Base-by-base conservation (phyloP, 2,113 vertebrate species). In the Tetraodon nigroviridis region DNA sequence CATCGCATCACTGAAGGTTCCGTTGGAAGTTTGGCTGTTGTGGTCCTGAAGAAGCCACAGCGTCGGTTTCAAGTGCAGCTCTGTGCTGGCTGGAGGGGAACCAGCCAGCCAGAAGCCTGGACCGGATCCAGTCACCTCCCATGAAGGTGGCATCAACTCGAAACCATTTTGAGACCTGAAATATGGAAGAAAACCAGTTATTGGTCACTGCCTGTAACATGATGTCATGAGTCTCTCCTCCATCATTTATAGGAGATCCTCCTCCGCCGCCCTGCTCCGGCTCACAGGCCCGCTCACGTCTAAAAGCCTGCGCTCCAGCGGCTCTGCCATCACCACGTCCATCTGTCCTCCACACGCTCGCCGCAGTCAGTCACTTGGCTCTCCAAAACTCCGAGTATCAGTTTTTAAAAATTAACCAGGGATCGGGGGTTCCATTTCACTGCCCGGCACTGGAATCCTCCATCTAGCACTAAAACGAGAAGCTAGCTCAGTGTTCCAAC, bases 401-500 rank as follows among this genome's bases (percentile, higher is more conserved):
- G 84, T 91, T 91, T 83, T 91, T 77, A 91, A 67, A 80, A 85
- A 90, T 91, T 84, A 92, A 90, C 90, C 77, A 88, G 90, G 90
- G 90, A 93, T 88, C 82, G 46, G 64, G 87, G 89, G 90, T 91
- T 94, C 88, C 86, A 84, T 95, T 93, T 90, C 92, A 94, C 32
- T 55, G 82, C 74, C 87, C 74, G 77, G 73, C 81, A 85, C 89
- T 88, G 79, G 85, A 88, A 90, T 91, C 87, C 89, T 92, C 88
- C 88, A 90, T 88, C 89, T 88, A 85, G 92, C 90, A 90, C 91
- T 85, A 95, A 93, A 95, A 93, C 91, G 92, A 93, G 77, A 91
- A 92, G 91, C 88, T 85, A 90, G 88, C 91, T 93, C 91, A 92
- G 88, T 90, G 90, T 93, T 91, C 91, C 93, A 91, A 94, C 91